Evolutionary conservation across 92 coral and sea anemone genomes (phyloP).

Genomic region (Metridium senile): DNA sequence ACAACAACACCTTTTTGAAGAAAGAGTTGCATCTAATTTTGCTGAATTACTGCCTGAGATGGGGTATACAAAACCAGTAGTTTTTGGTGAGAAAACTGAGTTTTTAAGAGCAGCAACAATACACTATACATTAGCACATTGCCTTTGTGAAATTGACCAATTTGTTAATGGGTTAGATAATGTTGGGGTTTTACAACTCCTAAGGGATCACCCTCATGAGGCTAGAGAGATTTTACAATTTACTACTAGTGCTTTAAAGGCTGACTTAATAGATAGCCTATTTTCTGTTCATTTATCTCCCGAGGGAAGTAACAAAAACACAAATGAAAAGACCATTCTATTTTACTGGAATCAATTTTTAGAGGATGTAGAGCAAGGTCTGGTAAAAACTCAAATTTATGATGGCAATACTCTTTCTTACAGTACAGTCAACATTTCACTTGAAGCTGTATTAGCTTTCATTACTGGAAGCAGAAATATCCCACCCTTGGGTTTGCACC

Average conservation of each 20-base stretch:
- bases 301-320: conserved; percentile 56
- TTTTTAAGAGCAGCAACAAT: conserved; percentile 40
- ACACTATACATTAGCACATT: conserved; percentile 44
- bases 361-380: conserved; percentile 59
- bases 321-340: conserved; percentile 49
- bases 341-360: conserved; percentile 22
- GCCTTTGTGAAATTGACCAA: conserved; percentile 52
- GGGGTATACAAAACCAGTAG: conserved; percentile 23
- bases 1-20: conserved; percentile 24
- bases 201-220: conserved; percentile 50
- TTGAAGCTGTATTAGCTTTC: conserved; percentile 46
- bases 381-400: conserved; percentile 17
- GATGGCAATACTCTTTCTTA: conserved; percentile 17
- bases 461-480: conserved; percentile 42
- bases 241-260: conserved; percentile 46
- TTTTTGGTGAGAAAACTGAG: no score
- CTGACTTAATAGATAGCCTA: conserved; percentile 49
- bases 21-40: conserved; percentile 20
- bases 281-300: conserved; percentile 40
- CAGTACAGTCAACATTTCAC: conserved; percentile 32
- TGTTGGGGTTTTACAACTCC: conserved; percentile 40
- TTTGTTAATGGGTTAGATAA: conserved; percentile 56
- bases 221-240: conserved; percentile 49
- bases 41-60: conserved; percentile 19
- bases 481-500: conserved; percentile 49